Evolutionary conservation across 2,113 vertebrate genomes (phyloP).

Genomic region (Capra hircus): DNA sequence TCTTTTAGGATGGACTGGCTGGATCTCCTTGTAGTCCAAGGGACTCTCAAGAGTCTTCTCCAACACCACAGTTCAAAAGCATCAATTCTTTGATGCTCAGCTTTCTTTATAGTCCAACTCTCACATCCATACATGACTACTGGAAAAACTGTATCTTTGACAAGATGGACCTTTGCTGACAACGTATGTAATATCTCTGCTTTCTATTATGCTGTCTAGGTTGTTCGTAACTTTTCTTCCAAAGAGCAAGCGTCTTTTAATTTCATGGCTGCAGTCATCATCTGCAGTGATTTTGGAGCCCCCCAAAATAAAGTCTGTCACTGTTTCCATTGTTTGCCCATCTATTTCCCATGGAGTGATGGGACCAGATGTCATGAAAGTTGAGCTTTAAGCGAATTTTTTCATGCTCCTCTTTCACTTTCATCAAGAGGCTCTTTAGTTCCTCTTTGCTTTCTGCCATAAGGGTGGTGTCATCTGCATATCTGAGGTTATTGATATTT

Average conservation of each 20-base stretch:
- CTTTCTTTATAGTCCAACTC: not conserved
- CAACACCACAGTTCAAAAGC: not conserved
- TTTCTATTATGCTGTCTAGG: not conserved
- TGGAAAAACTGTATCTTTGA: not conserved
- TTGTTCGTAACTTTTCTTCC: not conserved
- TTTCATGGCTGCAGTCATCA: not conserved
- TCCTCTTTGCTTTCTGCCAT: not conserved
- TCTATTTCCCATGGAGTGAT: not conserved
- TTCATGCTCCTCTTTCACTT: fast-evolving
- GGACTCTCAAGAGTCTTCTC: not conserved
- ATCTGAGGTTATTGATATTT: not conserved
- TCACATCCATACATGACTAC: not conserved
- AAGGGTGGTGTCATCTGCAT: not conserved
- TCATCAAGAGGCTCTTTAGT: not conserved
- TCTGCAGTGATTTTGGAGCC: not conserved
- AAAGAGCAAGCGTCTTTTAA: not conserved
- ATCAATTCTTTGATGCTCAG: not conserved
- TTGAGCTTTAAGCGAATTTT: not conserved
- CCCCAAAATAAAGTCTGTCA: fast-evolving
- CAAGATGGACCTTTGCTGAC: not conserved
- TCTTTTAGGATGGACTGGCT: not conserved
- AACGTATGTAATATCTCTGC: not conserved
- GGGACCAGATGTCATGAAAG: not conserved
- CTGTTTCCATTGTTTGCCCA: not conserved
- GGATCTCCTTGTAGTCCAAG: not conserved